Conservation (phyloP, 2,888 invertebrate species). For the Cheilosia scutellata region DNA sequence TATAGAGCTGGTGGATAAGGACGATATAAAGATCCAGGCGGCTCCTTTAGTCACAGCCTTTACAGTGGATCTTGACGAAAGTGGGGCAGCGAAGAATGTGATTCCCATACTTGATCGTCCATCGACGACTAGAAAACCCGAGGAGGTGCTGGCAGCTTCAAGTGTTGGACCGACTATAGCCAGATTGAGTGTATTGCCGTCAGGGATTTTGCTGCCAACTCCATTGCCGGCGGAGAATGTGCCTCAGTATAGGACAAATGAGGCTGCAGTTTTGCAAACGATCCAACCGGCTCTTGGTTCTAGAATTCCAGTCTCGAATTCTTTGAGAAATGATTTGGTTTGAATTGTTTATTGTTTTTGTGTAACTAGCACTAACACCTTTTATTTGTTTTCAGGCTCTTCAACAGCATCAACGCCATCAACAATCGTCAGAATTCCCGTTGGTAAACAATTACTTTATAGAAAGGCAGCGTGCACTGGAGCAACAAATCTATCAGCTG, state of each 20-base stretch:
- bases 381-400: constrained; percentile 70
- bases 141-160: constrained; percentile 13
- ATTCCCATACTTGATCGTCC: constrained; percentile 87
- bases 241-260: constrained; percentile 33
- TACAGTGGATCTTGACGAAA: constrained; percentile 92
- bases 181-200: constrained; percentile 80
- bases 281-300: not conserved
- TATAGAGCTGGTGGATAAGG: constrained; percentile 88
- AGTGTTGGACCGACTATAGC: constrained; percentile 81
- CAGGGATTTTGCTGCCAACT: constrained; percentile 76
- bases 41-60: constrained; percentile 94
- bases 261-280: constrained; percentile 24
- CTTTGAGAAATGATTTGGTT: constrained; percentile 49
- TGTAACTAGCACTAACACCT: not conserved
- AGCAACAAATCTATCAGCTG: constrained; percentile 88
- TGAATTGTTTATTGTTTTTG: constrained; percentile 2
- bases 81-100: constrained; percentile 91
- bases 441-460: constrained; percentile 80
- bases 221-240: constrained; percentile 78
- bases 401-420: constrained; percentile 26
- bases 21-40: constrained; percentile 91
- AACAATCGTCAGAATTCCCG: constrained; percentile 65
- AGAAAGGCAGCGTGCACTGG: constrained; percentile 88
- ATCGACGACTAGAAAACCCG: constrained; percentile 74
- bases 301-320: constrained; percentile 9